Conservation (phyloP, 2,113 vertebrate genomes). For the Tragulus kanchil region DNA sequence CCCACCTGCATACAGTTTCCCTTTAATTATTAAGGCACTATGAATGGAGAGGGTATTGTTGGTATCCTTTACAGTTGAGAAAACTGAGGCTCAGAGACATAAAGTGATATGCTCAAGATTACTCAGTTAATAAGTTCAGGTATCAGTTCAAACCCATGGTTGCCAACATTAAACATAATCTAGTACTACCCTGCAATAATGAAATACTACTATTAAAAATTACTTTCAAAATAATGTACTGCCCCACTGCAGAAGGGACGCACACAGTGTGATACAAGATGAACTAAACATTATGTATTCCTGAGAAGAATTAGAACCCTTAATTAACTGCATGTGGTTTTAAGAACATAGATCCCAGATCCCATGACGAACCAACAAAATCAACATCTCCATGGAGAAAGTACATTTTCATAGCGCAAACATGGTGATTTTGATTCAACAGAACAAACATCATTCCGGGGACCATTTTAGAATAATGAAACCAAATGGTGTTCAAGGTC, state of each 20-base stretch:
- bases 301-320: neutral
- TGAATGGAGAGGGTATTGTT: neutral
- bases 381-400: neutral
- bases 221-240: neutral
- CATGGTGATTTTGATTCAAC: neutral
- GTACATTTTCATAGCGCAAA: neutral
- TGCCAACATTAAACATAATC: neutral
- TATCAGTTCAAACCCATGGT: neutral
- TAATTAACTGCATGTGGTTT: neutral
- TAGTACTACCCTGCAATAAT: neutral
- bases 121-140: neutral
- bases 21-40: neutral
- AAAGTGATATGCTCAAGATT: neutral
- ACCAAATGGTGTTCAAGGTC: neutral
- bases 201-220: neutral
- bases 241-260: neutral
- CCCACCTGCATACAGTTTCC: rapidly evolving
- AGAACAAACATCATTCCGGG: neutral
- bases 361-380: neutral
- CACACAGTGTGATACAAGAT: neutral
- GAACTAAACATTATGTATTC: neutral
- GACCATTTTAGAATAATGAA: neutral
- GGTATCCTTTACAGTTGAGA: neutral
- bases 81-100: neutral
- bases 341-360: neutral